Evolutionary conservation across 2,113 vertebrate genomes (phyloP).

Genomic region (Colossoma macropomum): DNA sequence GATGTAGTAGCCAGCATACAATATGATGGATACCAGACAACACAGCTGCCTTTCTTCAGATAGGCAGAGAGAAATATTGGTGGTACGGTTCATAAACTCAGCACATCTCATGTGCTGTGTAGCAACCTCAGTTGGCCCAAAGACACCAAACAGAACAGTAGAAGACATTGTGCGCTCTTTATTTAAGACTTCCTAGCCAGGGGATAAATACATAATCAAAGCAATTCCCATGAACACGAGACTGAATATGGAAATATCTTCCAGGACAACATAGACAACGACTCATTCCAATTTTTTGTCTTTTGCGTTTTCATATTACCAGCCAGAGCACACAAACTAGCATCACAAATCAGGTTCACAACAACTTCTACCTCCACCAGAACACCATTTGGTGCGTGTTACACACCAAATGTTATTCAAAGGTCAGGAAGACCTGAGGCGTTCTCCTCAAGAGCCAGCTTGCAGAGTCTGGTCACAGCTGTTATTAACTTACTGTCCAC

Average conservation of each 20-base stretch:
- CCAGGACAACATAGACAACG: background rate
- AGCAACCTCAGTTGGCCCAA: constrained; percentile 4
- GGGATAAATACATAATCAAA: constrained; percentile 34
- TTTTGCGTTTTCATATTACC: background rate
- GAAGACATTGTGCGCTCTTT: constrained; percentile 11
- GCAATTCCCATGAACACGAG: constrained; percentile 5
- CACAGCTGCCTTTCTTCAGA: constrained; percentile 11
- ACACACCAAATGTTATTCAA: background rate
- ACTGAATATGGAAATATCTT: constrained; percentile 4
- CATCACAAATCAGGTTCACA: background rate
- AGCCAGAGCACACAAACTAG: background rate
- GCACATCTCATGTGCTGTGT: background rate
- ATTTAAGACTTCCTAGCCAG: constrained; percentile 6
- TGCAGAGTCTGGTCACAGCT: constrained; percentile 14
- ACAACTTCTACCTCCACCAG: background rate
- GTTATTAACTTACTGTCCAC: background rate
- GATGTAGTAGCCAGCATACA: constrained; percentile 23
- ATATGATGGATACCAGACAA: background rate
- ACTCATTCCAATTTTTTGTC: background rate
- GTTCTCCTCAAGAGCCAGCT: background rate
- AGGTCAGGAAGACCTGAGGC: background rate
- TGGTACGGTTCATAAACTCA: background rate
- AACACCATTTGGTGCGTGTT: background rate
- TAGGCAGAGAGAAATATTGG: background rate
- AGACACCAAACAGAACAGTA: constrained; percentile 14